These are phyloP conservation scores for Sphaerophoria rueppellii DNA, from an alignment of 2,888 invertebrate species.

Conservation along the genomic window DNA sequence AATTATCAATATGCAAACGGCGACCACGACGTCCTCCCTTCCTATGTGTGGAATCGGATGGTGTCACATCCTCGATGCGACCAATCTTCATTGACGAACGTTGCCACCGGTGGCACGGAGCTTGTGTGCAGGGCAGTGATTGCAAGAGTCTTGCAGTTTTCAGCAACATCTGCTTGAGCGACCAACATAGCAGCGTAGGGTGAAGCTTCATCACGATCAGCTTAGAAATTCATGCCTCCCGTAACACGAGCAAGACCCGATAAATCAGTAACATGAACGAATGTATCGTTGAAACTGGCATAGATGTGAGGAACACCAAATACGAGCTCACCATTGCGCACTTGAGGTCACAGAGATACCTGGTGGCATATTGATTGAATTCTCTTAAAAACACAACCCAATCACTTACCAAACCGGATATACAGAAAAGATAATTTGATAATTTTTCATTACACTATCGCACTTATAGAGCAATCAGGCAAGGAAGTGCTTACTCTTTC, in stretches of 20 bases:
- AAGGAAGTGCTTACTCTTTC: no score
- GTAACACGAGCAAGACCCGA: constrained; percentile 98
- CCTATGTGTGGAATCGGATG: constrained; percentile 99
- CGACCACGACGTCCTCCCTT: constrained; percentile 99
- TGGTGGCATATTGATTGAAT: constrained; percentile 92
- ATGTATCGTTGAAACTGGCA: constrained; percentile 99
- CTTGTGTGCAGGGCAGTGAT: constrained; percentile 99
- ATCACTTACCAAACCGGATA: constrained; percentile 80
- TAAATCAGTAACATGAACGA: constrained; percentile 99
- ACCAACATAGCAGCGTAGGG: constrained; percentile 99
- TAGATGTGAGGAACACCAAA: constrained; percentile 99
- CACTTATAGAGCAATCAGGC: no score
- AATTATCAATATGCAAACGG: constrained; percentile 90
- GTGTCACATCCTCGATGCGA: constrained; percentile 99
- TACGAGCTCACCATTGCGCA: constrained; percentile 97
- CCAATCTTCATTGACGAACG: constrained; percentile 99
- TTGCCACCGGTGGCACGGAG: constrained; percentile 99
- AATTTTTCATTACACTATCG: no score
- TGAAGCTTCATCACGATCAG: constrained; percentile 99
- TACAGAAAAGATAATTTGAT: constrained; percentile 80
- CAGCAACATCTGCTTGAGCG: constrained; percentile 99
- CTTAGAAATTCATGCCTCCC: constrained; percentile 99
- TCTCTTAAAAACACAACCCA: constrained; percentile 77
- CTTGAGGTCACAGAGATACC: constrained; percentile 97
- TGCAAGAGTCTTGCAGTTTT: constrained; percentile 97